These are phyloP conservation scores for Puffinus mauretanicus DNA, from an alignment of 2,113 vertebrate species.

Conservation along the genomic window DNA sequence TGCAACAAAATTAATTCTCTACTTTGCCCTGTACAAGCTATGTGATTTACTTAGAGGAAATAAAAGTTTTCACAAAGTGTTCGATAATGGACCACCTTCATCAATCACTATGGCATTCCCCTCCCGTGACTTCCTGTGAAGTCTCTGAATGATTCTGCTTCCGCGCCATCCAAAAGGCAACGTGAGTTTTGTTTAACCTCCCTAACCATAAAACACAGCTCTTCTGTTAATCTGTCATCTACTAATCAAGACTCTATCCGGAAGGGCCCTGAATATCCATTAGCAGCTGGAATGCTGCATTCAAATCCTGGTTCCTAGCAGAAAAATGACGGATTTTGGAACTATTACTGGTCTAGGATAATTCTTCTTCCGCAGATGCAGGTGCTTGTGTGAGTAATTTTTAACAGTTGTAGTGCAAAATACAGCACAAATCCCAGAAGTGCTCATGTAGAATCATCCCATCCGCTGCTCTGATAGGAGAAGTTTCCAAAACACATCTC, in stretches of 20 bases:
- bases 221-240: conserved; percentile 60
- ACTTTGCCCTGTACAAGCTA: neutral
- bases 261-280: conserved; percentile 46
- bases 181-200: conserved; percentile 64
- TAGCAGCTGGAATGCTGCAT: conserved; percentile 57
- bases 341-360: neutral
- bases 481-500: neutral
- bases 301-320: neutral
- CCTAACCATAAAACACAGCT: conserved; percentile 64
- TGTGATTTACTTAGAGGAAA: conserved; percentile 71
- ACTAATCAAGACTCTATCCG: conserved; percentile 60
- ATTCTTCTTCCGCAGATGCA: conserved; percentile 19
- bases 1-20: conserved; percentile 67
- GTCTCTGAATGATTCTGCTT: conserved; percentile 57
- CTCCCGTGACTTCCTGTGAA: conserved; percentile 67
- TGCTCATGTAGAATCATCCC: neutral
- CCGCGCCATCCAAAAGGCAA: conserved; percentile 52
- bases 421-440: neutral
- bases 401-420: neutral
- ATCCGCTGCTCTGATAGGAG: neutral
- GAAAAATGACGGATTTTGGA: conserved; percentile 3
- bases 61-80: conserved; percentile 69
- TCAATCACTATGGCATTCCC: conserved; percentile 71
- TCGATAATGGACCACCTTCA: conserved; percentile 62
- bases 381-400: conserved; percentile 1